Conservation (phyloP, 2,797 vertebrate species). For the Zenarchopterus dispar region DNA sequence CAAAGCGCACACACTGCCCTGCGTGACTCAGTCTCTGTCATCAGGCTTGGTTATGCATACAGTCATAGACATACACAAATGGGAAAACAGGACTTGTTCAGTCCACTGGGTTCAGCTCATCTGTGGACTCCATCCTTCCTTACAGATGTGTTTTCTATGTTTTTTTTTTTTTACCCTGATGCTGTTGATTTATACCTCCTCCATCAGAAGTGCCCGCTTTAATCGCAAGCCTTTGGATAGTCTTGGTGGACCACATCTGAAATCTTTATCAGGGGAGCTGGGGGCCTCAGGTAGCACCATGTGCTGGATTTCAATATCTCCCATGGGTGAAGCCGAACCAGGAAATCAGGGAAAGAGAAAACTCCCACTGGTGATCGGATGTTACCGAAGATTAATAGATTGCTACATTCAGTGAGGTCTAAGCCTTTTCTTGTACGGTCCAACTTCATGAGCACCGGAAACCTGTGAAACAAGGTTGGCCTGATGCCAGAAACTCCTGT, state of each 20-base stretch:
- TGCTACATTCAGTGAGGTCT: conserved; percentile 64
- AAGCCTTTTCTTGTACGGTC: conserved; percentile 48
- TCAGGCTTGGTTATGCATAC: conserved; percentile 37
- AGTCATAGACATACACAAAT: conserved; percentile 38
- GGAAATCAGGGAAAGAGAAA: conserved; percentile 63
- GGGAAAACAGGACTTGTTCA: conserved; percentile 49
- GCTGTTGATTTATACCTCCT: conserved; percentile 67
- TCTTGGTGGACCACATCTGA: conserved; percentile 77
- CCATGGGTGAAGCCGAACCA: conserved; percentile 59
- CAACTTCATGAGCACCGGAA: conserved; percentile 65
- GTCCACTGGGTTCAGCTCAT: conserved; percentile 48
- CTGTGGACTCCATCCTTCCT: conserved; percentile 52
- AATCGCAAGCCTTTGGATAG: conserved; percentile 54
- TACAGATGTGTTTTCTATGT: conserved; percentile 66
- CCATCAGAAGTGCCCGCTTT: conserved; percentile 49
- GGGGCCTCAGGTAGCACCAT: conserved; percentile 41
- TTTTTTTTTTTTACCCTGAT: conserved; percentile 50
- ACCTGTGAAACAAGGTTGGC: conserved; percentile 77
- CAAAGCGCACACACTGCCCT: conserved; percentile 63
- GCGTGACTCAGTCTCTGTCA: conserved; percentile 71
- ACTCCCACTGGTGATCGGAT: conserved; percentile 67
- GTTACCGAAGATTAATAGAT: conserved; percentile 79
- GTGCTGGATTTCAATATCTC: conserved; percentile 56
- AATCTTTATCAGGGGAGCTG: conserved; percentile 77
- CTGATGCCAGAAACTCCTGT: conserved; percentile 67